phyloP scores from a whole-genome alignment of 64 coral and sea anemone species.

The Montipora foliosa region DNA sequence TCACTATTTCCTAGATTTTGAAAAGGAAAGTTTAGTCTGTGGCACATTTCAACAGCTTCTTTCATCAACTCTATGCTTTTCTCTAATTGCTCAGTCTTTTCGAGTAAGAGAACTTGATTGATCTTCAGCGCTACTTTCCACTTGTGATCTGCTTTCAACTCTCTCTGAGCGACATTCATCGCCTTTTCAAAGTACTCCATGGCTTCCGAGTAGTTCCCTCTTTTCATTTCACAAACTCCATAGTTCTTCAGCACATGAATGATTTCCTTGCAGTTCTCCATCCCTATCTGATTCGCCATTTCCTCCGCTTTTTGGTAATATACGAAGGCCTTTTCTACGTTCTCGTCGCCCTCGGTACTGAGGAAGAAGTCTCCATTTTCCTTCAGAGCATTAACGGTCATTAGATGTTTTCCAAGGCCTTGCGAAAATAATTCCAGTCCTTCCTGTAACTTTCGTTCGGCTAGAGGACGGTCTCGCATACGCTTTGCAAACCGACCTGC shows the following conservation, averaged over 20 bases:
- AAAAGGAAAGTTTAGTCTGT: neutral
- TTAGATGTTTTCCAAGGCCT: slow-evolving; percentile 26
- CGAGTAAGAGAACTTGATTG: neutral
- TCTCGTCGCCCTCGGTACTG: neutral
- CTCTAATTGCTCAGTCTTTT: neutral
- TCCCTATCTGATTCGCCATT: neutral
- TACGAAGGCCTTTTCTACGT: neutral
- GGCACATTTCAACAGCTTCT: slow-evolving; percentile 8
- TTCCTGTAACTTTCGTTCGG: neutral
- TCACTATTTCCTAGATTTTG: neutral
- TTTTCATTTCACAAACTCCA: neutral
- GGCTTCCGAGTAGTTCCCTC: neutral
- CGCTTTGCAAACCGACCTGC: neutral
- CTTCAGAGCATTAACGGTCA: slow-evolving; percentile 23
- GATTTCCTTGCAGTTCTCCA: slow-evolving; percentile 14
- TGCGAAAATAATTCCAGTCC: neutral
- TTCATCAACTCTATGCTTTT: neutral
- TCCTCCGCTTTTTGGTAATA: slow-evolving; percentile 17
- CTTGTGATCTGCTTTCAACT: slow-evolving; percentile 12
- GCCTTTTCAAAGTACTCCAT: neutral
- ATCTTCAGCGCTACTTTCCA: slow-evolving; percentile 28
- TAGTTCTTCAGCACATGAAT: slow-evolving; percentile 3
- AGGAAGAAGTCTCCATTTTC: slow-evolving; percentile 15
- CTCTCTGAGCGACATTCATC: neutral
- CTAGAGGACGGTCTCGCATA: neutral